These are phyloP conservation scores for Malacoctenus gilli DNA, from an alignment of 2,797 vertebrate genomes.

Conservation along the genomic window DNA sequence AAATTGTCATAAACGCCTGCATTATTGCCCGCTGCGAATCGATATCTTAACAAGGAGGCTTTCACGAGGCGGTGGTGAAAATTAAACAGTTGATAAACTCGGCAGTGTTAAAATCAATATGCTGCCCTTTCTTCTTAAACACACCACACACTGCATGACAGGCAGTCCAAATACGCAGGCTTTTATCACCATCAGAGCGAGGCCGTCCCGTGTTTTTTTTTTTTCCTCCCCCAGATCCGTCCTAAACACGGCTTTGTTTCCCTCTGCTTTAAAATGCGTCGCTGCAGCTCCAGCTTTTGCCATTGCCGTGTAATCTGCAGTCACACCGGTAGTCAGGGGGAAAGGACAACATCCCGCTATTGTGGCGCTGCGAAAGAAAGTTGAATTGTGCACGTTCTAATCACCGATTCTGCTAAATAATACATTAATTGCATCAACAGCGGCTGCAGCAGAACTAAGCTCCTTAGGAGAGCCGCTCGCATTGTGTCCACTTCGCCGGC, in stretches of 20 bases:
- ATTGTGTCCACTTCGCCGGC: constrained; percentile 52
- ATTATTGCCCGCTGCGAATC: constrained; percentile 53
- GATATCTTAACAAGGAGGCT: constrained; percentile 46
- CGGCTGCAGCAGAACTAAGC: constrained; percentile 64
- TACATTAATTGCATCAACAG: constrained; percentile 68
- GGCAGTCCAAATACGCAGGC: constrained; percentile 1
- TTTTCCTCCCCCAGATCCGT: constrained; percentile 21
- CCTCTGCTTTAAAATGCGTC: too few species aligned
- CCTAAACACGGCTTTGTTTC: constrained; percentile 8
- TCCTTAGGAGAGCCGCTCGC: constrained; percentile 56
- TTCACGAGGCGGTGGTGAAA: constrained; percentile 46
- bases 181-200: too few species aligned
- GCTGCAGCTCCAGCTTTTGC: constrained; percentile 25
- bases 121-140: constrained; percentile 34
- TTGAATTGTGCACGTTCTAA: constrained; percentile 60
- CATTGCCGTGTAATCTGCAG: constrained; percentile 56
- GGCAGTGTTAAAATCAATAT: constrained; percentile 54
- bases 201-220: too few species aligned
- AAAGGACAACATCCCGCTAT: constrained; percentile 49
- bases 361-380: constrained; percentile 44
- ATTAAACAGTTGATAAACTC: constrained; percentile 67
- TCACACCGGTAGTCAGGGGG: constrained; percentile 29
- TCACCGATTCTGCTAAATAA: constrained; percentile 69
- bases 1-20: constrained; percentile 42
- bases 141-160: constrained; percentile 20